Base-by-base conservation (phyloP, 2,113 vertebrate genomes). In the Syngnathoides biaculeatus region DNA sequence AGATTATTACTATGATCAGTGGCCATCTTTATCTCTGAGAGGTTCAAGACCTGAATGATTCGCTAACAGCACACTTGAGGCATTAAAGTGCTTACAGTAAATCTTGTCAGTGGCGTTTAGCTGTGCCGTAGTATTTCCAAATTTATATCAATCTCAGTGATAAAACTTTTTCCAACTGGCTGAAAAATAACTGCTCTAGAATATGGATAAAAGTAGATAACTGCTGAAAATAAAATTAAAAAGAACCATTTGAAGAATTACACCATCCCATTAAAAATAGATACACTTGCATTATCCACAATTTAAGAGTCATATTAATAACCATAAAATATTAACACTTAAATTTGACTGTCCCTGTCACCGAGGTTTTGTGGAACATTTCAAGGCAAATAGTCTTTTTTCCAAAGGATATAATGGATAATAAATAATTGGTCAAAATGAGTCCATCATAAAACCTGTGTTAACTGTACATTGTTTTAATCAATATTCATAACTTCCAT, bases 1-100 rank as follows among this genome's bases (percentile, higher is more conserved):
- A 92, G 93, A 92, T 95, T 94, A 94, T 92, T 92, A 92, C 92
- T 92, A 91, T 94, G 94, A 96, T 95, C 94, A 93, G 93, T 93
- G 93, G 85, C 67, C 78, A 92, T 94, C 93, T 94, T 94, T 93
- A 95, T 95, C 93, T 93, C 92, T 89, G 30, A n/a, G 88, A 86
- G 78, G 79, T 75, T 79, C 73, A 74, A 85, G 77, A 73, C 71
- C 62, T 69, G 43, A 79, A 71, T 12, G 60, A 43, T 73, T 39
- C 65, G 61, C 79, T 68, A 84, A 82, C 75, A 42, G 59, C 68
- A 79, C 71, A 63, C 72, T 72, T 67, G 39, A 78, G 61, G 67
- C 48, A 48, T 64, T 79, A 72, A 75, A 68, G 45, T 24, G 43
- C 13, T 79, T 68, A 65, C 68, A 74, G 53, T 75, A 79, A 79